phyloP scores from a whole-genome alignment of 2,113 vertebrate genomes.

The Sorex fumeus region DNA sequence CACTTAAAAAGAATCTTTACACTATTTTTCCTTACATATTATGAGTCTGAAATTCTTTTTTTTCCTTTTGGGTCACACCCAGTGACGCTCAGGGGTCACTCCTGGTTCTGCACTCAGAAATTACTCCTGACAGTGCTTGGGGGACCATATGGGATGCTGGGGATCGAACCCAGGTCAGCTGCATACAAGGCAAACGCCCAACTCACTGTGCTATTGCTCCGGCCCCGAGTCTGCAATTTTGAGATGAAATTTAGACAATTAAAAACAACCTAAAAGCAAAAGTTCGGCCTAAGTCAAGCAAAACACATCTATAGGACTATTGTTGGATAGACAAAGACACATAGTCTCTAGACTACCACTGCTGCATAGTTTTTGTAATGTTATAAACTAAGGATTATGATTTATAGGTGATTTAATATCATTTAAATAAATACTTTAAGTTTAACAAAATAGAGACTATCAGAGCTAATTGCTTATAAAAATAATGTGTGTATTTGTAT shows the following conservation, averaged over 20 bases:
- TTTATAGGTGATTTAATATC: not conserved
- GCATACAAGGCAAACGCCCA: no score
- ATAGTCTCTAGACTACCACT: not conserved
- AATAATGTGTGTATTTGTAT: not conserved
- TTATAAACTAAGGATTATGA: not conserved
- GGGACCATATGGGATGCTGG: no score
- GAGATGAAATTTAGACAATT: not conserved
- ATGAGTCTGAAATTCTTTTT: slow-evolving; percentile 23
- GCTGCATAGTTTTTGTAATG: not conserved
- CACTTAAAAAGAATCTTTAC: not conserved
- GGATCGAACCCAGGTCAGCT: no score
- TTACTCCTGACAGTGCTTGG: no score
- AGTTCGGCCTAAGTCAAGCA: not conserved
- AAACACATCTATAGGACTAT: not conserved
- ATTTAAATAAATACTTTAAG: not conserved
- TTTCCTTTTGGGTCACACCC: no score
- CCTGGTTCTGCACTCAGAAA: no score
- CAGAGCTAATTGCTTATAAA: not conserved
- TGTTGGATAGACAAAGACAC: not conserved
- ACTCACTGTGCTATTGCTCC: no score
- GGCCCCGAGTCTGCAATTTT: slow-evolving; percentile 19
- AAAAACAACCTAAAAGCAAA: not conserved
- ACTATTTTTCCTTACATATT: not conserved
- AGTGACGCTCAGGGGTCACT: no score
- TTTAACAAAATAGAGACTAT: slow-evolving; percentile 3